Percentiles rank a stretch among this genome's conserved stretches.
These are phyloP conservation scores for Oncorhynchus gorbuscha DNA, from an alignment of 2,113 vertebrate species.

Conservation along the genomic window DNA sequence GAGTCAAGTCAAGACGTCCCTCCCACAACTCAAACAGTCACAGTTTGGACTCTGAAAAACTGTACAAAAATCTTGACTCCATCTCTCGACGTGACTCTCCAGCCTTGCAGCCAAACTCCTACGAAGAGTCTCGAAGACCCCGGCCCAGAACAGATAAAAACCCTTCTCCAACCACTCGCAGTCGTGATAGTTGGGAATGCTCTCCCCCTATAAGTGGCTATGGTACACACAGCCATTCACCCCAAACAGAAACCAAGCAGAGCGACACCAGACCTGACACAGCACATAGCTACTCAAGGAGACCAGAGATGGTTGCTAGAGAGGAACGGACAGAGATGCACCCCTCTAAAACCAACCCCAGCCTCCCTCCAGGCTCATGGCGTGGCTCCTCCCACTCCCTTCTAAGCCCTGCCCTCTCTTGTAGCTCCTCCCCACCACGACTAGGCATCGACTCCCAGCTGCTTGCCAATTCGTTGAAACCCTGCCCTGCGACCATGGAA, in stretches of 20 bases:
- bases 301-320: background rate
- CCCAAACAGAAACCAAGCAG: constrained; percentile 34
- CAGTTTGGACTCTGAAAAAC: constrained; percentile 73
- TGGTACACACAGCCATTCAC: constrained; percentile 37
- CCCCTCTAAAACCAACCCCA: constrained; percentile 26
- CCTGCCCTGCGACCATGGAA: constrained; percentile 38
- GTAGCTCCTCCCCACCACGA: constrained; percentile 44
- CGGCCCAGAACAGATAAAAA: constrained; percentile 40
- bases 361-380: constrained; percentile 60
- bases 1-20: constrained; percentile 52
- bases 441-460: constrained; percentile 32
- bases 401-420: constrained; percentile 49
- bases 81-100: constrained; percentile 63
- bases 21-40: constrained; percentile 68
- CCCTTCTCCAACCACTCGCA: constrained; percentile 37
- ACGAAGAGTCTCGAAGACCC: constrained; percentile 37
- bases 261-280: constrained; percentile 3
- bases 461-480: constrained; percentile 23
- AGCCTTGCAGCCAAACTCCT: constrained; percentile 36
- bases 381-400: constrained; percentile 59
- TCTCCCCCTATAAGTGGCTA: constrained; percentile 58
- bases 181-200: constrained; percentile 59
- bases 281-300: constrained; percentile 3
- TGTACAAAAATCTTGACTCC: constrained; percentile 72
- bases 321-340: constrained; percentile 10